These are phyloP conservation scores for Darevskia mixta DNA, from an alignment of 2,797 vertebrate genomes.

Conservation along the genomic window DNA sequence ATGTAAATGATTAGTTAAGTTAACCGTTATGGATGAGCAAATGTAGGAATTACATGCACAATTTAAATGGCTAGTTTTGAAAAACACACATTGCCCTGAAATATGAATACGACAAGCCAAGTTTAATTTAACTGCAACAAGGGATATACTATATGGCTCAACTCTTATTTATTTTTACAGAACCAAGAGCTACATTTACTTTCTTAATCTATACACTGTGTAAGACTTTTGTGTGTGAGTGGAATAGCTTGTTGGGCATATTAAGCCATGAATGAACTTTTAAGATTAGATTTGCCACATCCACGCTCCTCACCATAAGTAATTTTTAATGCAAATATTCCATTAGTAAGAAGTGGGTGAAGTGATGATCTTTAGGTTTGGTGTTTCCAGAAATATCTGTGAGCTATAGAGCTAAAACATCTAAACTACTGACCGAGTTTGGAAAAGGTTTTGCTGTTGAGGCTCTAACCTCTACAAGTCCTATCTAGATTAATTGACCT, in stretches of 20 bases:
- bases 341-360: not conserved
- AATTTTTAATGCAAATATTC: conserved; percentile 40
- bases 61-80: conserved; percentile 31
- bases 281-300: conserved; percentile 32
- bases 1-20: conserved; percentile 32
- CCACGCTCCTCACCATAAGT: not conserved
- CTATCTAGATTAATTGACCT: not conserved
- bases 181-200: conserved; percentile 5
- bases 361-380: conserved; percentile 30
- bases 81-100: conserved; percentile 45
- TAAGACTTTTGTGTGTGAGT: conserved; percentile 23
- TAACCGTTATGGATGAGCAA: conserved; percentile 15
- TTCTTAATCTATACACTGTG: conserved; percentile 33
- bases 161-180: conserved; percentile 33
- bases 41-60: not conserved
- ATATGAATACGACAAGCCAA: conserved; percentile 30
- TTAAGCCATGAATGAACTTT: conserved; percentile 21
- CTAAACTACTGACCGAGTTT: conserved; percentile 5
- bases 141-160: conserved; percentile 33
- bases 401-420: conserved; percentile 13
- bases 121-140: conserved; percentile 38
- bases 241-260: conserved; percentile 19
- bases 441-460: not conserved
- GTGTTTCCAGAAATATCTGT: conserved; percentile 28
- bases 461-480: too few relatives aligned